Percentiles rank a stretch among this genome's conserved stretches.
phyloP scores from a whole-genome alignment of 1,140 invertebrate species.

The Trypoxylus dichotomus region DNA sequence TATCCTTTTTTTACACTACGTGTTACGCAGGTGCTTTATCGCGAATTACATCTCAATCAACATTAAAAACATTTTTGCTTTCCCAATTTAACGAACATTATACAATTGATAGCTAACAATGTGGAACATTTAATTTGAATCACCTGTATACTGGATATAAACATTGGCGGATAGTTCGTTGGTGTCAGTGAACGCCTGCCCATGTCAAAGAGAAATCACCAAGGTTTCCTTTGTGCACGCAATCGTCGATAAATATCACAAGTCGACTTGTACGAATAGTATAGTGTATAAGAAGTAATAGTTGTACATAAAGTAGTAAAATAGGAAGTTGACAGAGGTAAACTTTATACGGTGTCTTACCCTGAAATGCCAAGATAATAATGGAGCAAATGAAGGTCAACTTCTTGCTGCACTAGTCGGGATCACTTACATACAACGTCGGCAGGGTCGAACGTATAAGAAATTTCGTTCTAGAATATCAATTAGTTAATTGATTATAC shows the following conservation, averaged over 20 bases:
- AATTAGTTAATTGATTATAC: not conserved
- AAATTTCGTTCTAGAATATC: not conserved
- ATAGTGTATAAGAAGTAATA: not conserved
- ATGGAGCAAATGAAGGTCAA: constrained; percentile 34
- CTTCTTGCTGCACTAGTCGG: constrained; percentile 18
- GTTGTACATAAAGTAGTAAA: not conserved
- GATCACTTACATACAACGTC: not conserved
- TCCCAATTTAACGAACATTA: too few relatives aligned
- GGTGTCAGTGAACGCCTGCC: not conserved
- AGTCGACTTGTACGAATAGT: not conserved
- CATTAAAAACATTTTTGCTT: too few relatives aligned
- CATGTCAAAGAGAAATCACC: not conserved
- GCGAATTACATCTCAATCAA: too few relatives aligned
- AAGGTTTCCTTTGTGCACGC: not conserved
- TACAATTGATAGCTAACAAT: too few relatives aligned
- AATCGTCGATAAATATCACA: not conserved
- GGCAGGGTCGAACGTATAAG: not conserved
- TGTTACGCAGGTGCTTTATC: too few relatives aligned
- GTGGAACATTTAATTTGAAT: too few relatives aligned
- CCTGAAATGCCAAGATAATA: constrained; percentile 35
- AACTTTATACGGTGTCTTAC: not conserved
- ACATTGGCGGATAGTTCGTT: not conserved
- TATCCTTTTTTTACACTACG: too few relatives aligned
- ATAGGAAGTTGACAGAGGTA: not conserved
- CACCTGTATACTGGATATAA: too few relatives aligned